Evolutionary conservation across 2,888 invertebrate genomes (phyloP).

Genomic region (Subacronicta megacephala): DNA sequence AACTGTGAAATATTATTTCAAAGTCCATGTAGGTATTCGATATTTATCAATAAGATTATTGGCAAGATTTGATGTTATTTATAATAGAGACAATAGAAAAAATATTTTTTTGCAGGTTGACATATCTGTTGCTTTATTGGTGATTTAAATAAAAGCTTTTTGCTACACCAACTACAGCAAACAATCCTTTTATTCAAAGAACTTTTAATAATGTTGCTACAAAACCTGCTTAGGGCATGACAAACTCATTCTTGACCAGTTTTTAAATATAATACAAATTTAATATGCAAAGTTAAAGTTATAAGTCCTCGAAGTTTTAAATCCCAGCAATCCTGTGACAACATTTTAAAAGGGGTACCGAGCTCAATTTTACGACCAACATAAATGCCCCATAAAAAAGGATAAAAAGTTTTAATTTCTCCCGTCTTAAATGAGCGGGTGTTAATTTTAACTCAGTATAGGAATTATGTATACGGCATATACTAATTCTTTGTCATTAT

Average conservation of each 20-base stretch:
- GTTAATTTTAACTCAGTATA: slow-evolving; percentile 84
- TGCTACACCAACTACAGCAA: too few species aligned
- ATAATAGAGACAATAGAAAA: too few species aligned
- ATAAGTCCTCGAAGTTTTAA: slow-evolving; percentile 58
- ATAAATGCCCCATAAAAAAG: slow-evolving; percentile 89
- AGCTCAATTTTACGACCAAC: slow-evolving; percentile 80
- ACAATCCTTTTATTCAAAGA: background rate
- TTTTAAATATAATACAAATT: slow-evolving; percentile 28
- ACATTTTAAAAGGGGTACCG: slow-evolving; percentile 78
- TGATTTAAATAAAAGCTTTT: too few species aligned
- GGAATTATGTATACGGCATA: slow-evolving; percentile 68
- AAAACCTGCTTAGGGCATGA: background rate
- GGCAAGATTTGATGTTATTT: too few species aligned
- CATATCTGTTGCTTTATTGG: too few species aligned
- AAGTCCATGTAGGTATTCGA: too few species aligned
- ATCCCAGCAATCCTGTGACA: slow-evolving; percentile 68
- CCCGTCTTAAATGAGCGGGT: slow-evolving; percentile 82
- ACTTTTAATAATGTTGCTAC: background rate
- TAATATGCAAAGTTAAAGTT: slow-evolving; percentile 56
- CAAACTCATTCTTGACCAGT: slow-evolving; percentile 16
- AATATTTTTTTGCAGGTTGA: too few species aligned
- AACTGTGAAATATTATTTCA: too few species aligned
- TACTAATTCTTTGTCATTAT: slow-evolving; percentile 85
- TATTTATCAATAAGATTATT: too few species aligned
- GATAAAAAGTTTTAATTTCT: slow-evolving; percentile 87